Evolutionary conservation across 2,888 invertebrate genomes (phyloP).

Genomic region (Dinocampus coccinellae): DNA sequence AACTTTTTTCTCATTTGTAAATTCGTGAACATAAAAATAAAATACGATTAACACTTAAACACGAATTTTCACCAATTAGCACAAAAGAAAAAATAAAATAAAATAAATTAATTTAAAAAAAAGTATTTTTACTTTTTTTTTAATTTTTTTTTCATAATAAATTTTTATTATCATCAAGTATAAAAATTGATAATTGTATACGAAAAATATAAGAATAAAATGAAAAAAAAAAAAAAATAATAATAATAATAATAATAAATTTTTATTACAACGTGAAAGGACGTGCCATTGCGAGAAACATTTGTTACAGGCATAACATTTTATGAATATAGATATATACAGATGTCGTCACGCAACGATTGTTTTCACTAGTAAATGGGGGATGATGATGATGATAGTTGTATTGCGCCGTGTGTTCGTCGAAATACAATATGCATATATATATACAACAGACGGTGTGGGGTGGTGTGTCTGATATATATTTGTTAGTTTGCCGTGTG

Average conservation of each 20-base stretch:
- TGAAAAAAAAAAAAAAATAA: background rate
- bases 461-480: slow-evolving; percentile 39
- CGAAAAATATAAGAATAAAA: too few relatives aligned
- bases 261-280: background rate
- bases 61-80: slow-evolving; percentile 24
- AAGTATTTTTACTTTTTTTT: too few relatives aligned
- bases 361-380: slow-evolving; percentile 51
- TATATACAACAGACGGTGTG: slow-evolving; percentile 11
- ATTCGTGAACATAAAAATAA: background rate
- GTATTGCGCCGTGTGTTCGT: background rate
- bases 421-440: slow-evolving; percentile 18
- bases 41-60: slow-evolving; percentile 5
- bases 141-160: background rate
- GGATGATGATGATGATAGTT: slow-evolving; percentile 33
- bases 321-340: background rate
- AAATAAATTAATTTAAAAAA: too few relatives aligned
- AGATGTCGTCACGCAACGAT: slow-evolving; percentile 57
- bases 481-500: slow-evolving; percentile 48
- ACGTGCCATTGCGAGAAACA: slow-evolving; percentile 4
- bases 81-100: too few relatives aligned
- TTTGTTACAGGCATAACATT: background rate
- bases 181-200: background rate
- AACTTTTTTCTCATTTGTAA: too few relatives aligned
- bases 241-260: background rate
- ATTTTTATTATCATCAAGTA: background rate